phyloP scores from a whole-genome alignment of 1,140 invertebrate genomes.

The Heliothis virescens region DNA sequence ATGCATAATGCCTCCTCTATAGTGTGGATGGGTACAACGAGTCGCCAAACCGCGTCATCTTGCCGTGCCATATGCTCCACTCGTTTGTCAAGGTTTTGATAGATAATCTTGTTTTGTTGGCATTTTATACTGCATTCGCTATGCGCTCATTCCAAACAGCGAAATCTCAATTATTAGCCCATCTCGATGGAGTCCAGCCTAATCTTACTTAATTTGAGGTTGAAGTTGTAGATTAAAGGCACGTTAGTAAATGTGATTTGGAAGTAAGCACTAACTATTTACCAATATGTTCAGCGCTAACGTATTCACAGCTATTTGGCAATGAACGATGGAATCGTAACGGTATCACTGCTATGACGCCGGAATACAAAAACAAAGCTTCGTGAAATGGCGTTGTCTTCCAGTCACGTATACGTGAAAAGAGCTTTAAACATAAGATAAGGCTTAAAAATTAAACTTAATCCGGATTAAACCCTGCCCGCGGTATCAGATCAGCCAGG shows the following conservation, averaged over 20 bases:
- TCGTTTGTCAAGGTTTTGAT: conserved; percentile 35
- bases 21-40: conserved; percentile 30
- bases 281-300: background rate
- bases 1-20: conserved; percentile 45
- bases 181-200: background rate
- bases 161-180: background rate
- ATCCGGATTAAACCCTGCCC: too few relatives aligned
- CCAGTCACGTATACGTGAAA: background rate
- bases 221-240: conserved; percentile 4
- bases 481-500: too few relatives aligned
- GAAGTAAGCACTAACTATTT: conserved; percentile 12
- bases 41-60: conserved; percentile 22
- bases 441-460: too few relatives aligned
- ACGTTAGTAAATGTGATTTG: conserved; percentile 19
- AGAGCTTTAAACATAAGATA: background rate
- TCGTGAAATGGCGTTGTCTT: too few relatives aligned
- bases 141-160: background rate
- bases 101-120: conserved; percentile 35
- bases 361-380: conserved; percentile 17
- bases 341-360: conserved; percentile 10
- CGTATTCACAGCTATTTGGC: conserved; percentile 16
- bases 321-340: conserved; percentile 25
- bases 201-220: background rate
- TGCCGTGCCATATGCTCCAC: conserved; percentile 31
- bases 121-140: conserved; percentile 18